A percentile compares a stretch with the other conserved stretches of the same genome.
Conservation (phyloP, 2,113 vertebrate species). For the Pygoscelis antarcticus region DNA sequence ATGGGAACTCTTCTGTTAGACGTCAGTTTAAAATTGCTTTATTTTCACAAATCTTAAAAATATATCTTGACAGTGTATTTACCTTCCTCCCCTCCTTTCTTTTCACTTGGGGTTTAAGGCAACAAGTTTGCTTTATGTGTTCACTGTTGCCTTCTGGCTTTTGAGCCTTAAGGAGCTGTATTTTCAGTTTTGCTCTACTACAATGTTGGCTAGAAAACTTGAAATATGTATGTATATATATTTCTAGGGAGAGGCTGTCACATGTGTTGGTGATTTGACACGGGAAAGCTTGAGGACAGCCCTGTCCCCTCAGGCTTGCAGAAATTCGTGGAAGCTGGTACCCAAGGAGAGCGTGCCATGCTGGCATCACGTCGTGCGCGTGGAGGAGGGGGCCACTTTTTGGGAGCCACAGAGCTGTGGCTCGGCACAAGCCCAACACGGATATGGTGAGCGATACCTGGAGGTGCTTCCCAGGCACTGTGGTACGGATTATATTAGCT, state of each 20-base stretch:
- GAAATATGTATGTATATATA: neutral
- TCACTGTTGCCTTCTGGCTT: neutral
- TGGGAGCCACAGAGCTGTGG: neutral
- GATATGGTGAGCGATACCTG: fast-evolving
- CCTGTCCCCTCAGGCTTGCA: neutral
- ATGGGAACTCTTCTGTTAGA: neutral
- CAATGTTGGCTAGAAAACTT: neutral
- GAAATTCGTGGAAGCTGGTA: neutral
- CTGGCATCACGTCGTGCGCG: fast-evolving
- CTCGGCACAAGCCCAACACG: fast-evolving
- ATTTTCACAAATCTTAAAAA: neutral
- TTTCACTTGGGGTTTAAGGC: neutral
- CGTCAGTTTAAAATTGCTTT: neutral
- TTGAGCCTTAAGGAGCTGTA: neutral
- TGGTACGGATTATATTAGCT: neutral
- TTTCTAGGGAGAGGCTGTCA: neutral
- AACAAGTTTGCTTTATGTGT: neutral
- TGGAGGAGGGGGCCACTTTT: neutral
- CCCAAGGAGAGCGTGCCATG: neutral
- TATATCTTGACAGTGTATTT: neutral
- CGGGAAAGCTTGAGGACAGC: neutral
- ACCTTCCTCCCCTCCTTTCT: neutral
- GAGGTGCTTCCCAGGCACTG: neutral
- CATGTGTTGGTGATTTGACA: neutral
- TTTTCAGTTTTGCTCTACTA: neutral